Conservation (phyloP, 2,113 vertebrate species). For the Ailuropoda melanoleuca region DNA sequence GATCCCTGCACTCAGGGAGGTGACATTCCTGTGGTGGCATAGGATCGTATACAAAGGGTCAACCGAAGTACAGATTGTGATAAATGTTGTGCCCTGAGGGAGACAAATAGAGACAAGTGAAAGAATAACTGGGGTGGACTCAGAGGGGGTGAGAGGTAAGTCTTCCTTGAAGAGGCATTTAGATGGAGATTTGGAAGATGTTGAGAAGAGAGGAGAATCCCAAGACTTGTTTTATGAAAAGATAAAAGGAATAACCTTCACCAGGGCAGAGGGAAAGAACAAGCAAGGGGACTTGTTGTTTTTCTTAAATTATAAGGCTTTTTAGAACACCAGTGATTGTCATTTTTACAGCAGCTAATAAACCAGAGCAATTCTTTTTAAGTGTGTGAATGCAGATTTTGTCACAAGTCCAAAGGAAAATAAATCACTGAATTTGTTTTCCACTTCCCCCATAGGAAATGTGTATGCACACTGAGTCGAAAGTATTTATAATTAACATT, state of each 20-base stretch:
- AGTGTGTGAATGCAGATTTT: not conserved
- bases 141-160: not conserved
- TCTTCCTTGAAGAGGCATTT: not conserved
- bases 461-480: not conserved
- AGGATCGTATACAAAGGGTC: not conserved
- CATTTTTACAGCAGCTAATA: slow-evolving; percentile 3
- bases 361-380: not conserved
- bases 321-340: not conserved
- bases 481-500: not conserved
- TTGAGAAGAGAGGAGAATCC: not conserved
- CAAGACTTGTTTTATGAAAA: not conserved
- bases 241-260: not conserved
- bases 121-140: not conserved
- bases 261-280: not conserved
- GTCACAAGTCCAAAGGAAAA: not conserved
- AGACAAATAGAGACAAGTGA: not conserved
- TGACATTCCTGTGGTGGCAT: not conserved
- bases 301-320: not conserved
- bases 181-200: not conserved
- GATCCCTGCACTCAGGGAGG: not conserved
- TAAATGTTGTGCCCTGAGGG: not conserved
- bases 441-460: not conserved
- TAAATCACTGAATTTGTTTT: not conserved
- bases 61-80: not conserved
- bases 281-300: not conserved